phyloP scores from a whole-genome alignment of 2,113 vertebrate genomes.

The Colinus virginianus region DNA sequence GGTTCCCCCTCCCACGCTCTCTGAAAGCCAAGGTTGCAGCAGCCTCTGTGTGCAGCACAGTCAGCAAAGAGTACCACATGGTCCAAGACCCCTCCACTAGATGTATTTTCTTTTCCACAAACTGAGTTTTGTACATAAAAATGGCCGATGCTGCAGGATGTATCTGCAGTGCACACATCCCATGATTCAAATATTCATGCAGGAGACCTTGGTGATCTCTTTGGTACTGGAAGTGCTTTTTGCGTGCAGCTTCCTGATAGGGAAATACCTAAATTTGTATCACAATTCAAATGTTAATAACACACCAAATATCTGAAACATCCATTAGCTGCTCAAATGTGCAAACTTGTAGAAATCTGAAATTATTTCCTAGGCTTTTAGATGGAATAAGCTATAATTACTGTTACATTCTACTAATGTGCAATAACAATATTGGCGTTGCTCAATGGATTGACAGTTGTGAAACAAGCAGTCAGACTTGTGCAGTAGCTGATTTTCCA shows the following conservation, averaged over 20 bases:
- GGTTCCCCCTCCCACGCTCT: background rate
- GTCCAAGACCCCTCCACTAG: background rate
- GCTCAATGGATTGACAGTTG: background rate
- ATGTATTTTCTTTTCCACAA: background rate
- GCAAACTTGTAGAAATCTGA: conserved; percentile 5
- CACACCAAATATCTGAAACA: conserved; percentile 1
- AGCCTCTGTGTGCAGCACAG: fast-evolving
- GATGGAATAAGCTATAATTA: conserved; percentile 20
- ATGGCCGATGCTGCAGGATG: background rate
- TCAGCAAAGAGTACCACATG: background rate
- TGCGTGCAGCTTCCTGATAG: background rate
- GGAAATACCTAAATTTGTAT: background rate
- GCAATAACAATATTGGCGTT: conserved; percentile 6
- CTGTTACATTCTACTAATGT: conserved; percentile 12
- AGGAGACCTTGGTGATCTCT: background rate
- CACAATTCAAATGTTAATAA: background rate
- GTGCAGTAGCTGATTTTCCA: background rate
- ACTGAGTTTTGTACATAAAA: background rate
- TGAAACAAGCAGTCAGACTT: conserved; percentile 18
- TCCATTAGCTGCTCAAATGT: conserved; percentile 12
- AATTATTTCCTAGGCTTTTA: conserved; percentile 8
- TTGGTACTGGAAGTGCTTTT: background rate
- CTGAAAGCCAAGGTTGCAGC: background rate
- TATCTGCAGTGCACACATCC: background rate
- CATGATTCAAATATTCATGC: background rate